phyloP scores from a whole-genome alignment of 2,888 invertebrate genomes.

The Linyphia triangularis region DNA sequence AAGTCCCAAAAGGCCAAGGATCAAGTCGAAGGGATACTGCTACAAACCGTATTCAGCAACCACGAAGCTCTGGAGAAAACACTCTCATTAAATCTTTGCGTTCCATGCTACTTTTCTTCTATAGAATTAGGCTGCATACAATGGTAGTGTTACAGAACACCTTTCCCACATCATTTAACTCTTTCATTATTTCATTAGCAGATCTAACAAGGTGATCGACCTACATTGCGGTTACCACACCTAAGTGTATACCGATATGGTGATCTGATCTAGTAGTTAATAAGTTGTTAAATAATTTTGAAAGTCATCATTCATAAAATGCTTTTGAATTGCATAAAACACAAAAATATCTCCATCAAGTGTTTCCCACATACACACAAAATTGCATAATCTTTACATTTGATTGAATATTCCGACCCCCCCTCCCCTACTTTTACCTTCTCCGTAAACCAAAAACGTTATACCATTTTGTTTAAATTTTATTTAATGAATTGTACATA shows the following conservation, averaged over 20 bases:
- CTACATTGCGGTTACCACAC: neutral
- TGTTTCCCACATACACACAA: too few relatives aligned
- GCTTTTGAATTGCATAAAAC: too few relatives aligned
- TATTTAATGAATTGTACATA: too few relatives aligned
- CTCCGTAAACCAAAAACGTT: too few relatives aligned
- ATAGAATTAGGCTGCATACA: constrained; percentile 22
- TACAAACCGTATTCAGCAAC: too few relatives aligned
- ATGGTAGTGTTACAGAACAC: constrained; percentile 21
- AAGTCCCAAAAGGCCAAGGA: constrained; percentile 25
- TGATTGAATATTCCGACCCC: too few relatives aligned
- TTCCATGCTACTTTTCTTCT: constrained; percentile 1
- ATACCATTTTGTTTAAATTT: too few relatives aligned
- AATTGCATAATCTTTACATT: too few relatives aligned
- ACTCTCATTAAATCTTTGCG: constrained; percentile 1
- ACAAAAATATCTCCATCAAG: too few relatives aligned
- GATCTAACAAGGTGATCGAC: constrained; percentile 36
- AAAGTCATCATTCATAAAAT: too few relatives aligned
- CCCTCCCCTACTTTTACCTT: too few relatives aligned
- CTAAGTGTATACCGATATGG: neutral
- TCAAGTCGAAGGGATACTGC: neutral
- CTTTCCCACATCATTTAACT: constrained; percentile 47
- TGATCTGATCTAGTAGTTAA: neutral
- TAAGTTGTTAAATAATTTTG: neutral
- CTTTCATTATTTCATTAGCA: constrained; percentile 36
- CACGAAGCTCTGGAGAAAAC: neutral